Conservation (phyloP, 2,113 vertebrate species). For the Tyrannus savana region DNA sequence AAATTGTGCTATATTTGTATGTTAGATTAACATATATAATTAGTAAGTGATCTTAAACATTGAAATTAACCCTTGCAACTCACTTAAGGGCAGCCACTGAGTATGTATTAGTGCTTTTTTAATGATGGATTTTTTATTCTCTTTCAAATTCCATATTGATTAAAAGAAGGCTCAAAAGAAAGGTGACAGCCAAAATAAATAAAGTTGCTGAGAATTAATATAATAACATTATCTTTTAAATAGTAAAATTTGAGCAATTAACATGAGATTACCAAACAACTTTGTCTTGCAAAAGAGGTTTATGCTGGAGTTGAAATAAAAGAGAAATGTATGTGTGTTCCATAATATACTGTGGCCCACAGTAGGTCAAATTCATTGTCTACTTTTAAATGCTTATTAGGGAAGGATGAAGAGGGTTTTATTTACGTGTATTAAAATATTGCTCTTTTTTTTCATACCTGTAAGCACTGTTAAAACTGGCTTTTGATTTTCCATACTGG, state of each 20-base stretch:
- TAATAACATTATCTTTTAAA: background rate
- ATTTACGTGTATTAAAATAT: background rate
- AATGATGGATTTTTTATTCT: background rate
- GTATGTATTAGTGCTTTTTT: background rate
- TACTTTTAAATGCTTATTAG: background rate
- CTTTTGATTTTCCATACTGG: background rate
- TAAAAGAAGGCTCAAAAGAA: background rate
- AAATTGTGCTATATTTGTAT: background rate
- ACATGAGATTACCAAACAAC: background rate
- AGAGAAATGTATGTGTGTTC: background rate
- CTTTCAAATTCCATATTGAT: background rate
- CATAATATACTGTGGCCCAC: background rate
- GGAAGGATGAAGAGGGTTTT: background rate
- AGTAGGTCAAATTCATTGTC: background rate
- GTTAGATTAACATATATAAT: background rate
- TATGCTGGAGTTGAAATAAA: background rate
- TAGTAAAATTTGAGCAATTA: background rate
- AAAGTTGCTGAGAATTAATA: background rate
- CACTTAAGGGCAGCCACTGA: background rate
- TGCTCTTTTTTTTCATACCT: background rate
- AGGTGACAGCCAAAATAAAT: background rate
- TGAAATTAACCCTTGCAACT: background rate
- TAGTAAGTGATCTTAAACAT: background rate
- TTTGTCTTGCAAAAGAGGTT: background rate
- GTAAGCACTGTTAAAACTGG: background rate